phyloP scores from a whole-genome alignment of 2,113 vertebrate species.

The Elanoides forficatus region DNA sequence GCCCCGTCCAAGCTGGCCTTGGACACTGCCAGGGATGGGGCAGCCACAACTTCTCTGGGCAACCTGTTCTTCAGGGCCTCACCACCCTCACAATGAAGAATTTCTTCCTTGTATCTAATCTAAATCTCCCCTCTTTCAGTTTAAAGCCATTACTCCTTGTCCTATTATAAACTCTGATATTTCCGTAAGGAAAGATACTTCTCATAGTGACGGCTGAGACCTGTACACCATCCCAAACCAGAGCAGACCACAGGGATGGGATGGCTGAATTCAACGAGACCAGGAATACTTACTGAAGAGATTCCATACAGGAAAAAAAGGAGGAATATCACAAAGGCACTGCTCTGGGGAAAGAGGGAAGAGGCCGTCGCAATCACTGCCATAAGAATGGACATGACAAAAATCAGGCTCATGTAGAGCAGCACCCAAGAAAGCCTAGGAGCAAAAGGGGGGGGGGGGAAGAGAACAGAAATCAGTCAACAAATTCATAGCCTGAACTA shows the following conservation, averaged over 20 bases:
- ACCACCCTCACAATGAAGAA: too few species aligned
- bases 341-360: conserved; percentile 90
- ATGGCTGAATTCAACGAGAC: rapidly evolving
- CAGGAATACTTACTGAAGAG: conserved; percentile 85
- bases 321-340: conserved; percentile 88
- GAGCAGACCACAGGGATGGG: neutral
- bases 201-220: rapidly evolving
- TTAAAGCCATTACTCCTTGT: too few species aligned
- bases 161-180: neutral
- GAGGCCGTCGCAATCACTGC: conserved; percentile 89
- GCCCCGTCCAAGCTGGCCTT: too few species aligned
- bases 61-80: too few species aligned
- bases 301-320: conserved; percentile 95
- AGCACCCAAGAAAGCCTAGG: conserved; percentile 96
- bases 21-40: too few species aligned
- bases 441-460: neutral
- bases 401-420: conserved; percentile 89
- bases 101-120: too few species aligned
- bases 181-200: neutral
- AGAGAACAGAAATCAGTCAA: neutral
- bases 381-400: conserved; percentile 93
- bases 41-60: too few species aligned
- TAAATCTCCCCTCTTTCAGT: too few species aligned
- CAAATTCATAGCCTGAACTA: neutral
- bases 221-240: neutral